These are phyloP conservation scores for Suncus etruscus DNA, from an alignment of 2,113 vertebrate species.

Conservation along the genomic window DNA sequence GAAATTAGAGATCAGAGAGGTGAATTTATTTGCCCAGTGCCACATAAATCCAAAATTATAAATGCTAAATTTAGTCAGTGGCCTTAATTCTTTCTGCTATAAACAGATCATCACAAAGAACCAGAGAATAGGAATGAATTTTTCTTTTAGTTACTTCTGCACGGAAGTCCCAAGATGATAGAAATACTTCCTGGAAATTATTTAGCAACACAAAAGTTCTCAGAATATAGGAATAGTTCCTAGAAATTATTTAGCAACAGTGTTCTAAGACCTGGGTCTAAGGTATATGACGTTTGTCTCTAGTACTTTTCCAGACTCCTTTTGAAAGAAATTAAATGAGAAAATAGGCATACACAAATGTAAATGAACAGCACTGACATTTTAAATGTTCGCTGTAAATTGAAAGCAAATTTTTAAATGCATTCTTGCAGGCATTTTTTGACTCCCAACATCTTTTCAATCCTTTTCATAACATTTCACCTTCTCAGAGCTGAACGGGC, in stretches of 20 bases:
- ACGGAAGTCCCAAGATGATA: not conserved
- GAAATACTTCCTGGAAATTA: not conserved
- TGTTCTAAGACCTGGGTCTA: constrained; percentile 13
- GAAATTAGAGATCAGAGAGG: constrained; percentile 27
- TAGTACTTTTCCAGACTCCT: constrained; percentile 34
- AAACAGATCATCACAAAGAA: not conserved
- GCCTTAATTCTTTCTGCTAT: not conserved
- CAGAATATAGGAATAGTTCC: not conserved
- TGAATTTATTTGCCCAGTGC: not conserved
- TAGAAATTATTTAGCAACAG: not conserved
- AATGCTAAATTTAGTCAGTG: not conserved
- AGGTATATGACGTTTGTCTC: not conserved
- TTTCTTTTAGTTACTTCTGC: not conserved
- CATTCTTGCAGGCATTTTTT: constrained; percentile 29
- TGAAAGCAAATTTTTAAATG: constrained; percentile 50
- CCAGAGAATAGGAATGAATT: not conserved
- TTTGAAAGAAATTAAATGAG: constrained; percentile 58
- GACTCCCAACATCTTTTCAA: constrained; percentile 61
- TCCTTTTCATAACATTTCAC: constrained; percentile 67
- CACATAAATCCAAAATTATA: not conserved
- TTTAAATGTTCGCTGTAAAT: constrained; percentile 60
- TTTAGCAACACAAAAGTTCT: not conserved
- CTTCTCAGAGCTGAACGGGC: constrained; percentile 48
- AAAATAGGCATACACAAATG: constrained; percentile 35
- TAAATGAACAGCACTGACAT: constrained; percentile 15